These are phyloP conservation scores for Tretioscincus oriximinensis DNA, from an alignment of 2,113 vertebrate species.

Conservation along the genomic window DNA sequence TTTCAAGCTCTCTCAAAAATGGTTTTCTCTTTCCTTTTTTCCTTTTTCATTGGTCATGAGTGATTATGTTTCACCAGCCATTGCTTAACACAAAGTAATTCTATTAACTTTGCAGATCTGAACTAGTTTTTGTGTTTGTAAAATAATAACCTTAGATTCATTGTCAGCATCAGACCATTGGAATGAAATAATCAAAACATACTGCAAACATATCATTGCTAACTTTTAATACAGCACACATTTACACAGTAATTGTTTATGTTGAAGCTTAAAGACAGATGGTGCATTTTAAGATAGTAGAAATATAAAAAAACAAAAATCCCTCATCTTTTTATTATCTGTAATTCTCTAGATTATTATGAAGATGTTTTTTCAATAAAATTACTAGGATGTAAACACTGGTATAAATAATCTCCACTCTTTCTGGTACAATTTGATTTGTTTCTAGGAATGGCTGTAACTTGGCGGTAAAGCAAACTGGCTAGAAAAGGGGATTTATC, in stretches of 20 bases:
- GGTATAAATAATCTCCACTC: not conserved
- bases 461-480: no score
- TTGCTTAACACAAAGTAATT: not conserved
- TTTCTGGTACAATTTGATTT: not conserved
- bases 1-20: constrained; percentile 20
- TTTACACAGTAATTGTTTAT: not conserved
- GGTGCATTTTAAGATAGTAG: not conserved
- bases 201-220: not conserved
- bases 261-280: not conserved
- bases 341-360: not conserved
- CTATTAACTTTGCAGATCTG: not conserved
- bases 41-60: not conserved
- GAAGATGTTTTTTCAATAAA: not conserved
- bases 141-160: not conserved
- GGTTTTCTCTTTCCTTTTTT: not conserved
- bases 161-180: not conserved
- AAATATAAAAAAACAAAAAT: not conserved
- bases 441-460: no score
- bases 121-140: not conserved
- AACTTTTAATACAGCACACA: not conserved
- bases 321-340: no score
- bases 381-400: not conserved
- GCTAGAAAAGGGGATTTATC: no score
- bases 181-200: no score
- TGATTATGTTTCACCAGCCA: not conserved